phyloP scores from a whole-genome alignment of 2,113 vertebrate species.

The Phaetusa simplex region DNA sequence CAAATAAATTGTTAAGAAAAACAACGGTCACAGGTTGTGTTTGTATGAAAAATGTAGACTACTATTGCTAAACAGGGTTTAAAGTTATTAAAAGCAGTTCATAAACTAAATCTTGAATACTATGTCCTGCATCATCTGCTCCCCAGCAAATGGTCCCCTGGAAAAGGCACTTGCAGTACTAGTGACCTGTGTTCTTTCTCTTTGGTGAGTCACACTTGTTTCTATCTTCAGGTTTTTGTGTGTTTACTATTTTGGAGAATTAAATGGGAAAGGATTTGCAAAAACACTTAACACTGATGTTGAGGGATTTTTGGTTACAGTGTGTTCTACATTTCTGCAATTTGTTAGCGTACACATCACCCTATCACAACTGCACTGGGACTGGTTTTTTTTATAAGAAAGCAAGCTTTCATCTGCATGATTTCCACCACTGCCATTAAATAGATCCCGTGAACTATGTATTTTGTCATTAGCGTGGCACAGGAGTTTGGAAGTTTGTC shows the following conservation, averaged over 20 bases:
- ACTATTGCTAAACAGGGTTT: not conserved
- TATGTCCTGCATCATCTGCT: not conserved
- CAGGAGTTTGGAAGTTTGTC: not conserved
- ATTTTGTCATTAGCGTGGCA: not conserved
- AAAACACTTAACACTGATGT: not conserved
- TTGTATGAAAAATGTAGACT: not conserved
- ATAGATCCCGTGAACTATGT: not conserved
- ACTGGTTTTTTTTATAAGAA: not conserved
- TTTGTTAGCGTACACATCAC: not conserved
- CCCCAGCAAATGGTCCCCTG: not conserved
- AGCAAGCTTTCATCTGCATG: not conserved
- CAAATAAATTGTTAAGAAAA: not conserved
- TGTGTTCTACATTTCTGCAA: not conserved
- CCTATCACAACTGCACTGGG: not conserved
- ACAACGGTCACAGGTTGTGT: not conserved
- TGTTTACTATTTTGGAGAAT: not conserved
- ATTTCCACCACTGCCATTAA: not conserved
- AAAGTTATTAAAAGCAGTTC: not conserved
- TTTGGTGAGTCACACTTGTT: not conserved
- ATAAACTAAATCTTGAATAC: not conserved
- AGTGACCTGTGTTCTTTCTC: not conserved
- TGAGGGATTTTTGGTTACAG: not conserved
- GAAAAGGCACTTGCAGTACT: rapidly evolving
- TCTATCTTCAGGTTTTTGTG: not conserved
- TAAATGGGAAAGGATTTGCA: not conserved